Base-by-base conservation (phyloP, 2,797 vertebrate genomes). In the Poecilia gillii region DNA sequence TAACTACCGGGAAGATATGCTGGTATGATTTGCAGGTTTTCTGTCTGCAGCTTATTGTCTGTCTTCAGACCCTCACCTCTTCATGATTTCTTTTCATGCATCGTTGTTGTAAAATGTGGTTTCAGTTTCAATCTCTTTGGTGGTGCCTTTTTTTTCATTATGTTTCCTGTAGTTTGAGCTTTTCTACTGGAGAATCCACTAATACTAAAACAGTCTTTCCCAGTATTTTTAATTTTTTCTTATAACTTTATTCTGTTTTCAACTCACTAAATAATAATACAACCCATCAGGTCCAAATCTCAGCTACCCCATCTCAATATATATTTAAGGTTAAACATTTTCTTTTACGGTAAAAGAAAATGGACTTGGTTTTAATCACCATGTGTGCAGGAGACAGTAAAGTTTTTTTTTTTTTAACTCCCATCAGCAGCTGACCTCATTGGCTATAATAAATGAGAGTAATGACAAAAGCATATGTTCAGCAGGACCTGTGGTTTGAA, bases 391-490 rank as follows among this genome's bases (percentile, higher is more conserved):
- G 41, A 71, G 68, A 71, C 41, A 71, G 70, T 78, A 39, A 33
- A 43, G 57, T 25, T 20, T 36, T 36, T 73, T 20, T 46, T 51
- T 23, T 53, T 74, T 88, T 81, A 71, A 66, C 73, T 84, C 74
- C 82, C n/a, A 73, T 66, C 57, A 77, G 76, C 28, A n/a, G 57
- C 72, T 93, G 93, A 94, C 90, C 92, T 93, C 92, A 90, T 85
- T 73, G 80, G 84, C 85, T 84, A 77, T 84, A 92, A 88, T 89
- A 93, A 90, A 90, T 87, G 85, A 91, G 76, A 90, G 89, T 94
- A 92, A 96, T 91, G 93, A 90, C 89, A 89, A 94, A 92, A 94
- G 87, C 96, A 96, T 82, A 93, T 95, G 95, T 86, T 79, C 84
- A 81, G 84, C 83, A 83, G 73, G 87, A 93, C 86, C 87, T 90